Percentiles rank a stretch among this genome's conserved stretches.
These are phyloP conservation scores for Sarcophaga variegata DNA, from an alignment of 2,888 invertebrate genomes.

Conservation along the genomic window DNA sequence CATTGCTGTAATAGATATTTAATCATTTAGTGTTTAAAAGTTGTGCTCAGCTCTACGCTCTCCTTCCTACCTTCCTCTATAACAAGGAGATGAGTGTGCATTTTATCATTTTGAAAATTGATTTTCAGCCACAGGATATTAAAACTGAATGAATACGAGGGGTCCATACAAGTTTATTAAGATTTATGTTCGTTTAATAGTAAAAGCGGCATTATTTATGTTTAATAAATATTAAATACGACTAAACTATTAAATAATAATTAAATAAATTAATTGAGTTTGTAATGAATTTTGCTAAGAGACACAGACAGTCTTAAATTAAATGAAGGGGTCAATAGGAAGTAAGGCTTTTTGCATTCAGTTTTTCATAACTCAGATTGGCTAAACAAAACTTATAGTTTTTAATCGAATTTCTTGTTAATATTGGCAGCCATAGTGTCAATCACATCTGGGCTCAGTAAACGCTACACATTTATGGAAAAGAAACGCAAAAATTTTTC, in stretches of 20 bases:
- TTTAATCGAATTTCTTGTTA: too few species aligned
- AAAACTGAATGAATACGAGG: constrained; percentile 30
- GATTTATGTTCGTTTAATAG: constrained; percentile 30
- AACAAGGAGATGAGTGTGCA: constrained; percentile 49
- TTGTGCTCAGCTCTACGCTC: not conserved
- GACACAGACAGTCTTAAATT: too few species aligned
- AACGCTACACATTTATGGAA: too few species aligned
- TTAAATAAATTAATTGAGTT: not conserved
- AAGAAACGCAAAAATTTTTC: too few species aligned
- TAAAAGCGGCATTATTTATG: constrained; percentile 23
- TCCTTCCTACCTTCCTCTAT: constrained; percentile 34
- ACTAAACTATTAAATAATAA: not conserved
- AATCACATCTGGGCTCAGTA: too few species aligned
- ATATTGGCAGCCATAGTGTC: too few species aligned
- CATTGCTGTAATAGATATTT: constrained; percentile 40
- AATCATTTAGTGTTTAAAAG: constrained; percentile 9
- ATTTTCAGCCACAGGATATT: constrained; percentile 59
- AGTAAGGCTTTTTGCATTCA: too few species aligned
- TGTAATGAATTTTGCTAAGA: too few species aligned
- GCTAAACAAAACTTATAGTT: too few species aligned
- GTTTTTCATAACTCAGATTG: too few species aligned
- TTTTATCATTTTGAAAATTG: constrained; percentile 51
- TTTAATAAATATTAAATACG: constrained; percentile 16
- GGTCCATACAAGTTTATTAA: constrained; percentile 39
- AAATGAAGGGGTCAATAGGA: too few species aligned